Conservation (phyloP, 2,113 vertebrate genomes). For the Trichechus manatus region DNA sequence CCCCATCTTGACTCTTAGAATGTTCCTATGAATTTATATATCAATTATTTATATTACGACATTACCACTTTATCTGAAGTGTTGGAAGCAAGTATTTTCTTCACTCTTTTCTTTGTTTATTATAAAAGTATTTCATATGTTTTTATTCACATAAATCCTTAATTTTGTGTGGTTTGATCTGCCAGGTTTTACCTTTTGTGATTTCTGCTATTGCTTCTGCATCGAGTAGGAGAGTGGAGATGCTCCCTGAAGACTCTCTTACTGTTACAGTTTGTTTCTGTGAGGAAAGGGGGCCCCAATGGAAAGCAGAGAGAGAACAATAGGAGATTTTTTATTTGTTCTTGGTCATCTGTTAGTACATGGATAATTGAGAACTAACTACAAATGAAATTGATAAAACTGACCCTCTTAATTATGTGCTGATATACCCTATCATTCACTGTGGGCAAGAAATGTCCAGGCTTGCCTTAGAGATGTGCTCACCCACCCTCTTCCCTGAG, state of each 20-base stretch:
- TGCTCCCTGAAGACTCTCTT: neutral
- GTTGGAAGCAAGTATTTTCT: neutral
- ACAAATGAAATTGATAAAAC: conserved; percentile 44
- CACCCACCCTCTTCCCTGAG: neutral
- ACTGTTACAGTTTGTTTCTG: neutral
- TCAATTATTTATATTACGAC: conserved; percentile 55
- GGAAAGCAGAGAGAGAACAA: neutral
- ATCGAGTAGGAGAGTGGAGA: neutral
- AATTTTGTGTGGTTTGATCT: neutral
- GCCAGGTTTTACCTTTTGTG: neutral
- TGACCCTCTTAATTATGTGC: conserved; percentile 54
- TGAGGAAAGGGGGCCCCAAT: neutral
- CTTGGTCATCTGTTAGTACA: conserved; percentile 30
- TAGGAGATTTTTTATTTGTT: neutral
- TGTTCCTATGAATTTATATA: neutral
- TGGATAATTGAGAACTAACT: conserved; percentile 61
- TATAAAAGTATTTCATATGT: neutral
- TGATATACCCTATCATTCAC: neutral
- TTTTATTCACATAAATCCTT: neutral
- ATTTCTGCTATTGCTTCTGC: neutral
- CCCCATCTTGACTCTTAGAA: neutral
- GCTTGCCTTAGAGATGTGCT: neutral
- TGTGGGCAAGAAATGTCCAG: conserved; percentile 40
- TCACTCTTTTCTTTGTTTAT: neutral
- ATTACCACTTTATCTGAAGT: conserved; percentile 23